A percentile compares a stretch with the other conserved stretches of the same genome.
phyloP scores from a whole-genome alignment of 2,888 invertebrate genomes.

The Melinopterus prodromus region DNA sequence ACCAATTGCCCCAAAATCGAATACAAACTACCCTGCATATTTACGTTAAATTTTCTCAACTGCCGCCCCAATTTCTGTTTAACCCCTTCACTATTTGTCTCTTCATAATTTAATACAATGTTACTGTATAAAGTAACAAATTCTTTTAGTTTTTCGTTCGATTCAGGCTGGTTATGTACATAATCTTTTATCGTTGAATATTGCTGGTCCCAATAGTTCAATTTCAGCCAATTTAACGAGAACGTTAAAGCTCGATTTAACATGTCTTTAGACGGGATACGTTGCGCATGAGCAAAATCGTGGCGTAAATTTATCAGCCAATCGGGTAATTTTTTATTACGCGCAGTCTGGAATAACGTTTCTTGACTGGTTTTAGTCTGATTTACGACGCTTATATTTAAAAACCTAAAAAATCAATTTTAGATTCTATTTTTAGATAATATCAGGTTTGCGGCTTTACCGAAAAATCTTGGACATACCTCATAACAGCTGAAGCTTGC shows the following conservation, averaged over 20 bases:
- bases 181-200: slow-evolving; percentile 63
- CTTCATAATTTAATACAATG: background rate
- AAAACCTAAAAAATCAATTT: slow-evolving; percentile 50
- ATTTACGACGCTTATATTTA: slow-evolving; percentile 57
- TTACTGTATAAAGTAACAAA: slow-evolving; percentile 27
- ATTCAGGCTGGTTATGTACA: slow-evolving; percentile 39
- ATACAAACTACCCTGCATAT: slow-evolving; percentile 11
- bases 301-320: slow-evolving; percentile 84
- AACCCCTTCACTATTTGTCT: background rate
- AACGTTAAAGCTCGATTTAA: slow-evolving; percentile 70
- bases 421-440: background rate
- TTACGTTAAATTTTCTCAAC: slow-evolving; percentile 23
- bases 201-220: slow-evolving; percentile 72
- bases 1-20: slow-evolving; percentile 9
- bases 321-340: slow-evolving; percentile 74
- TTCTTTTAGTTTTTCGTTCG: slow-evolving; percentile 17
- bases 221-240: slow-evolving; percentile 74
- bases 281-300: slow-evolving; percentile 77
- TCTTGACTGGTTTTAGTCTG: slow-evolving; percentile 52
- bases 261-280: slow-evolving; percentile 70
- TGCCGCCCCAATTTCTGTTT: slow-evolving; percentile 8
- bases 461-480: slow-evolving; percentile 59
- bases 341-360: slow-evolving; percentile 65
- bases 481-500: slow-evolving; percentile 71
- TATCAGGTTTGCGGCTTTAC: too few relatives aligned